These are phyloP conservation scores for Tethya wilhelma DNA, from an alignment of 37 sponge, comb jelly and placozoan genomes.

Conservation along the genomic window DNA sequence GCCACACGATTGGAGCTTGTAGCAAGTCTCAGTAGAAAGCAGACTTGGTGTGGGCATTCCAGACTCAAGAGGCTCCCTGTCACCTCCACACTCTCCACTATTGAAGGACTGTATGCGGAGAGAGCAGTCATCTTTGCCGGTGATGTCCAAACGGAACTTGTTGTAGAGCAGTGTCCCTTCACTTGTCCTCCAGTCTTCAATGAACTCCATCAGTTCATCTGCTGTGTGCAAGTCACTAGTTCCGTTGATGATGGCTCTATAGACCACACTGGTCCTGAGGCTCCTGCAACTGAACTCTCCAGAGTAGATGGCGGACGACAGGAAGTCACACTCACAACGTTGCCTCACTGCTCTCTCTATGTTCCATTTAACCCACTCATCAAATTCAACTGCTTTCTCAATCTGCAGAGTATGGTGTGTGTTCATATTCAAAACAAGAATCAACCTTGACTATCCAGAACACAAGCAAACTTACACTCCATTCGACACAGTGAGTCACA, in stretches of 20 bases:
- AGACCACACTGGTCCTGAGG: neutral
- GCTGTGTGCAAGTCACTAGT: neutral
- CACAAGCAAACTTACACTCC: neutral
- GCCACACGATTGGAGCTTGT: neutral
- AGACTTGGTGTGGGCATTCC: neutral
- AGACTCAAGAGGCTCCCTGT: neutral
- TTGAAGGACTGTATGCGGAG: neutral
- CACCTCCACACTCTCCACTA: neutral
- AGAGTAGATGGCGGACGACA: neutral
- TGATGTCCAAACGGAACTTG: neutral
- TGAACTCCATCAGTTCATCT: neutral
- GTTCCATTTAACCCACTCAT: neutral
- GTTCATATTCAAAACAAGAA: neutral
- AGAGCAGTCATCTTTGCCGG: neutral
- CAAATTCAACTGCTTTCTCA: neutral
- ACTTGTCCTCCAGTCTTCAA: neutral
- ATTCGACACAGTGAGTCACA: neutral
- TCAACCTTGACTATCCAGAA: neutral
- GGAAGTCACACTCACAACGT: slow-evolving; percentile 7
- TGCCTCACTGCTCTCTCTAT: neutral
- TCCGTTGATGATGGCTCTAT: slow-evolving; percentile 7
- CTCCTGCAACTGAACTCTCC: slow-evolving; percentile 18
- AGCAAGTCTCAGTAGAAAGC: neutral
- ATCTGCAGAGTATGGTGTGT: neutral
- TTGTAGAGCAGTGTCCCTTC: neutral